Evolutionary conservation across 92 coral and sea anemone species (phyloP).

Genomic region (Micromussa lordhowensis): DNA sequence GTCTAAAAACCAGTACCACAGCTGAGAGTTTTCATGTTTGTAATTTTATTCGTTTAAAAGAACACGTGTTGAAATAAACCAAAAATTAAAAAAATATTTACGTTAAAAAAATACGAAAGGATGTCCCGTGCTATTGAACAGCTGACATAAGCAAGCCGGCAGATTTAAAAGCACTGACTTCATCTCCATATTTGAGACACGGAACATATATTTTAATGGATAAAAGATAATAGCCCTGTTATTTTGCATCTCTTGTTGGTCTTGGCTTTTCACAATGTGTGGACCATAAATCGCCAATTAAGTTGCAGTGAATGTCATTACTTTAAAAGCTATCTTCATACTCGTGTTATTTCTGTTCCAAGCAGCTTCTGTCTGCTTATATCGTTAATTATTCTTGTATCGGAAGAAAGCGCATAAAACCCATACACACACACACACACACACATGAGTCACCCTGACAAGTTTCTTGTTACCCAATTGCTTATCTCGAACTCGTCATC

Average conservation of each 20-base stretch:
- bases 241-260: constrained; percentile 37
- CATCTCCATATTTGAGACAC: constrained; percentile 44
- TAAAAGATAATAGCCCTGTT: constrained; percentile 28
- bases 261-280: constrained; percentile 51
- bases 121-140: constrained; percentile 31
- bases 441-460: constrained; percentile 34
- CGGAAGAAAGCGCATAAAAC: constrained; percentile 21
- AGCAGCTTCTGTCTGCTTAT: constrained; percentile 33
- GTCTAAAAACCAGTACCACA: neutral
- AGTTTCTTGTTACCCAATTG: constrained; percentile 36
- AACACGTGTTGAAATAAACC: constrained; percentile 40
- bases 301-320: constrained; percentile 73
- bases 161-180: constrained; percentile 23
- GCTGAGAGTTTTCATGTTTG: constrained; percentile 7
- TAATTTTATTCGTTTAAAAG: constrained; percentile 47
- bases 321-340: constrained; percentile 65
- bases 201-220: constrained; percentile 41
- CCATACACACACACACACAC: constrained; percentile 25
- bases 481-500: constrained; percentile 45
- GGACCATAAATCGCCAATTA: constrained; percentile 82
- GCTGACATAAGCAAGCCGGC: constrained; percentile 38
- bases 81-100: constrained; percentile 37
- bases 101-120: constrained; percentile 44
- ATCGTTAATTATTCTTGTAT: constrained; percentile 29
- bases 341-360: constrained; percentile 22